These are phyloP conservation scores for Nemapogon koenigi DNA, from an alignment of 2,888 invertebrate genomes.

Conservation along the genomic window DNA sequence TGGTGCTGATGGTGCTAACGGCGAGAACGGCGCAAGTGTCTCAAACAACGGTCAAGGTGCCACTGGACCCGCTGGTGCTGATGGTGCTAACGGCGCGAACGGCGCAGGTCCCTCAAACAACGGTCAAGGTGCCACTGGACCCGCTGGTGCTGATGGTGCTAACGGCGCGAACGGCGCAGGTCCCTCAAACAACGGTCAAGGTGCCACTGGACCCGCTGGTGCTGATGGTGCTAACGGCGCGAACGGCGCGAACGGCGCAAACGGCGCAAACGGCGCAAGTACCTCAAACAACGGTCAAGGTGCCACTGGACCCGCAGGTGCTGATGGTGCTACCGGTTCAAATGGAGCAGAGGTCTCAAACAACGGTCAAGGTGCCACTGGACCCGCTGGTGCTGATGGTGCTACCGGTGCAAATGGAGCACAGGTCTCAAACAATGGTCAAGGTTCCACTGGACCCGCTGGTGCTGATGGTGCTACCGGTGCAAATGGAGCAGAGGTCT, in stretches of 20 bases:
- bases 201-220: conserved; percentile 3
- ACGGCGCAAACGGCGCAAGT: neutral
- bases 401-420: neutral
- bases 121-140: conserved; percentile 1
- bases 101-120: neutral
- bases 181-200: neutral
- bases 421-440: conserved; percentile 5
- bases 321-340: neutral
- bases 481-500: conserved; percentile 3
- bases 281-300: neutral
- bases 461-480: conserved; percentile 4
- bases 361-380: conserved; percentile 1
- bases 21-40: neutral
- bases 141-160: neutral
- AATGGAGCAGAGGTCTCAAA: neutral
- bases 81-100: neutral
- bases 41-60: neutral
- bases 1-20: neutral
- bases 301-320: conserved; percentile 2
- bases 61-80: conserved; percentile 3
- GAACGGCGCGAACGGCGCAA: neutral
- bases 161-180: neutral
- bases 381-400: conserved; percentile 1
- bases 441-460: conserved; percentile 3
- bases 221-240: neutral